A percentile compares a stretch with the other conserved stretches of the same genome.
Conservation (phyloP, 2,797 vertebrate species). For the Acrossocheilus wenchowensis region DNA sequence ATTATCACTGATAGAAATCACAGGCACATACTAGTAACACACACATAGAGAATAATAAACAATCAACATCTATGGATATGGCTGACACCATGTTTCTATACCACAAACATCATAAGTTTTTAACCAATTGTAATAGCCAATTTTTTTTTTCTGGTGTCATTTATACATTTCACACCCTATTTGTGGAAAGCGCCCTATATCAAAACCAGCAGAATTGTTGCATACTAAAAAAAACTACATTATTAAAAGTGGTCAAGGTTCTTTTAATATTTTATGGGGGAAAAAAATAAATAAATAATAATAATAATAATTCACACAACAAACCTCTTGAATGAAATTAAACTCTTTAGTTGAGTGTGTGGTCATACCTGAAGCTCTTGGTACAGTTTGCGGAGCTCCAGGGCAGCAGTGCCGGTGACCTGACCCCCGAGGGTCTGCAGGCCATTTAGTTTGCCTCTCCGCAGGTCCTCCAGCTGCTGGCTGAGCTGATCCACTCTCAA, state of each 20-base stretch:
- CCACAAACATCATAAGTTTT: neutral
- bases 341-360: neutral
- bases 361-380: constrained; percentile 95
- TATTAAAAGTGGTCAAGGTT: neutral
- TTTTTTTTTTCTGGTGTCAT: neutral
- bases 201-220: neutral
- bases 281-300: too few relatives aligned
- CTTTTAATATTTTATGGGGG: neutral
- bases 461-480: constrained; percentile 93
- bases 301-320: too few relatives aligned
- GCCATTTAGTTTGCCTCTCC: constrained; percentile 92
- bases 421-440: constrained; percentile 89
- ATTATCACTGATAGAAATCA: neutral
- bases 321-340: neutral
- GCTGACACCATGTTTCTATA: neutral
- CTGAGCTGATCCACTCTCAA: constrained; percentile 96
- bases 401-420: constrained; percentile 88
- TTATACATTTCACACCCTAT: neutral
- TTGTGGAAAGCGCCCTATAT: neutral
- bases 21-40: neutral
- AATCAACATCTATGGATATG: neutral
- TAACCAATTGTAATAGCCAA: neutral
- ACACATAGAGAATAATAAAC: neutral
- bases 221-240: neutral
- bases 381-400: constrained; percentile 93